Conservation (phyloP, 2,888 invertebrate genomes). For the Ophioninae sp. region DNA sequence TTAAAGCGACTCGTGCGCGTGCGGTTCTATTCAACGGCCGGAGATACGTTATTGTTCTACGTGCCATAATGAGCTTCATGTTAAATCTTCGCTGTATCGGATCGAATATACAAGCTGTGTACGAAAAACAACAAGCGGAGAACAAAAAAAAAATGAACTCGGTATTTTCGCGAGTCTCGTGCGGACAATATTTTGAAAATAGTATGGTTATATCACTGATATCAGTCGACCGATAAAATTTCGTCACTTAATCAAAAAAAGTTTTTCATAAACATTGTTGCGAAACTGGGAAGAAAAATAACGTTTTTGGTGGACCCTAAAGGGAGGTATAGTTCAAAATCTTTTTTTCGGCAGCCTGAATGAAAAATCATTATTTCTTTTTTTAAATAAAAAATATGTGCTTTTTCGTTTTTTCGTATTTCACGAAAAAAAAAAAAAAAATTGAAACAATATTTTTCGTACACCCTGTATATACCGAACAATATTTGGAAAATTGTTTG, state of each 20-base stretch:
- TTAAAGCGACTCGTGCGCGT: conserved; percentile 37
- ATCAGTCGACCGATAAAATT: neutral
- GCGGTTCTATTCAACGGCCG: conserved; percentile 47
- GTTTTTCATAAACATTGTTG: neutral
- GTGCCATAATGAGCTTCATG: conserved; percentile 59
- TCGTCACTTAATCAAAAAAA: neutral
- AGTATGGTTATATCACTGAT: neutral
- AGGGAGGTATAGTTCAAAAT: neutral
- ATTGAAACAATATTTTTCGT: neutral
- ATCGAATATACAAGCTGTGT: conserved; percentile 26
- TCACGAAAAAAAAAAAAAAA: too few species aligned
- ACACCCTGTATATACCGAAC: conserved; percentile 17
- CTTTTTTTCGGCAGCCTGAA: neutral
- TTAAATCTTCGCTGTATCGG: conserved; percentile 44
- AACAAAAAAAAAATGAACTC: neutral
- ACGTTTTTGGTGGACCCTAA: neutral
- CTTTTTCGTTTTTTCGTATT: neutral
- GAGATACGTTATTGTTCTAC: conserved; percentile 51
- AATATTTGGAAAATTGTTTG: neutral
- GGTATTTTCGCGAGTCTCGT: neutral
- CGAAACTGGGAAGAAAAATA: neutral
- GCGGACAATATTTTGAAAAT: neutral
- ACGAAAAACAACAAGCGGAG: neutral
- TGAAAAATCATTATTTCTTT: too few species aligned
- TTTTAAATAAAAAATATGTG: neutral